A percentile compares a stretch with the other conserved stretches of the same genome.
These are phyloP conservation scores for Neodon shergylaensis DNA, from an alignment of 2,113 vertebrate species.

Conservation along the genomic window DNA sequence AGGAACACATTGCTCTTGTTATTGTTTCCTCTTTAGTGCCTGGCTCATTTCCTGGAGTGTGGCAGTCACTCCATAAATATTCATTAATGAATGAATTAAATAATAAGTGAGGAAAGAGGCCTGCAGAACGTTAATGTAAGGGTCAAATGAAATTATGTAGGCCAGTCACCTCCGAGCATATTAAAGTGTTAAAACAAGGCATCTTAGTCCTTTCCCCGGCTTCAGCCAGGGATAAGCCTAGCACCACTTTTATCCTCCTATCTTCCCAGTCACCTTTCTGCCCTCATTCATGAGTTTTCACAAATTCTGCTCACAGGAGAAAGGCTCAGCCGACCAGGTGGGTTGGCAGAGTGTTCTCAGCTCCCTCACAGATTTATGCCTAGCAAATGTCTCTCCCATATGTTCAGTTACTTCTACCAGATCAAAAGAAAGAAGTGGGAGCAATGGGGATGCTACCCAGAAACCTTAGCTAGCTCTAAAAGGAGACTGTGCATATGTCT, in stretches of 20 bases:
- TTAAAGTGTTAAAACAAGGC: conserved; percentile 14
- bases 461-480: conserved; percentile 55
- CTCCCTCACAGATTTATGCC: conserved; percentile 60
- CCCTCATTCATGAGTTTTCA: conserved; percentile 70
- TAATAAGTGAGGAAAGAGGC: conserved; percentile 34
- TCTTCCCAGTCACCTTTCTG: conserved; percentile 18
- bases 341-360: conserved; percentile 51
- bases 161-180: conserved; percentile 51
- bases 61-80: conserved; percentile 67
- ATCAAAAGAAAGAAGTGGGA: conserved; percentile 42
- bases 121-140: conserved; percentile 47
- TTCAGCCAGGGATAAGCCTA: neutral
- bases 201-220: conserved; percentile 2
- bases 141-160: conserved; percentile 66
- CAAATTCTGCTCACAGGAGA: conserved; percentile 24
- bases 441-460: conserved; percentile 13
- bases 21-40: neutral
- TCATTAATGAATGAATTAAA: conserved; percentile 65
- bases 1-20: neutral
- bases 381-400: conserved; percentile 63
- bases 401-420: conserved; percentile 41
- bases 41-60: conserved; percentile 43
- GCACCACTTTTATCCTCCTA: neutral
- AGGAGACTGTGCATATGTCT: neutral
- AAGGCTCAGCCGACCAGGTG: conserved; percentile 30